Evolutionary conservation across 2,797 vertebrate species (phyloP), one percentile per base, ranked within the genome.

Genomic region (Anguilla pacifica): DNA sequence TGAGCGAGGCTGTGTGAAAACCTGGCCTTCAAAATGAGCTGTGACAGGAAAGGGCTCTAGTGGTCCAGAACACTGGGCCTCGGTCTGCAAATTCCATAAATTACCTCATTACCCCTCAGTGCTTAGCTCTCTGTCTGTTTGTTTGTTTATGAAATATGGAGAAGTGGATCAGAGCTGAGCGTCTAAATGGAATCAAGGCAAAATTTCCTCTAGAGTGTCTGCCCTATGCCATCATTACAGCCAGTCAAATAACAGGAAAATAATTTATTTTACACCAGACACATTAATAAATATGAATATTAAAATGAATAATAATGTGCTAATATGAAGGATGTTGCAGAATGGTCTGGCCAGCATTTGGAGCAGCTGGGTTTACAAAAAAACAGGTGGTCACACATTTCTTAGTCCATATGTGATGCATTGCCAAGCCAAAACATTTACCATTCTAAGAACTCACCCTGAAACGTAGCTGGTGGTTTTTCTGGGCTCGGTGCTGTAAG

Each of bases 241-340:
- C 72, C 31, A 35, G 55, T 22, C 35, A 84, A 90, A 89, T 90
- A 85, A 91, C 95, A 95, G 11, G 51, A 53, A 7, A 11, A 53
- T 7, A 94, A 96, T 95, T 86, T 90, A 92, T 93, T 95, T 96
- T 93, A 95, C 96, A 89, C 86, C 95, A 96, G 95, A 95, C 96
- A 95, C 39, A 43, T 43, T 43, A 3, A 11, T 53, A 7, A 53
- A 53, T 94, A 91, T 93, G 92, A 95, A 9, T 22, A 67, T n/a
- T 67, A 67, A 25, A 67, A n/a, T 22, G 0, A 67, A 67, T 67
- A 67, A 67, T 57, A 57, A 95, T 96, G 95, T 94, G 91, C 93
- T 93, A 95, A 94, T 94, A 96, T 96, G 95, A 94, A 96, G 93
- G 95, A 94, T 93, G 94, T 94, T 94, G 94, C 93, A 90, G 93